These are phyloP conservation scores for Clarias macrocephalus DNA, from an alignment of 2,113 vertebrate genomes.

Conservation along the genomic window DNA sequence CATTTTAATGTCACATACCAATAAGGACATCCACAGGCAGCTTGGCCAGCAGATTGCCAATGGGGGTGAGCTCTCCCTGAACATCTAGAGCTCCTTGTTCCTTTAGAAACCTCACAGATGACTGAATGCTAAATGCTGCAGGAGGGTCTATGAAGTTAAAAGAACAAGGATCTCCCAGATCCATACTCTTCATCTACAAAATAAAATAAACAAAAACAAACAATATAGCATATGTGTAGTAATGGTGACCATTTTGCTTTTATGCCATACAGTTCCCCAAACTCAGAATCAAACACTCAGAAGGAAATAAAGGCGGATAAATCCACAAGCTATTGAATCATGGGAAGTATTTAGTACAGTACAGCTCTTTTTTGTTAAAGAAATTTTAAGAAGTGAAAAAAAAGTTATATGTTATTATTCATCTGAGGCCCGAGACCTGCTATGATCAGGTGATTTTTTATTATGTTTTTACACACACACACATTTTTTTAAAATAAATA, in stretches of 20 bases:
- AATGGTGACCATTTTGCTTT: neutral
- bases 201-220: constrained; percentile 2
- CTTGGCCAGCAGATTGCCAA: constrained; percentile 84
- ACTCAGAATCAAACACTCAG: neutral
- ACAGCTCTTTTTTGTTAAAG: neutral
- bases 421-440: too few species aligned
- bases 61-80: constrained; percentile 75
- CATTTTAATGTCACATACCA: constrained; percentile 68
- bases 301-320: too few species aligned
- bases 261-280: neutral
- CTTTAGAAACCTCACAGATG: constrained; percentile 80
- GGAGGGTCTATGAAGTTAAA: constrained; percentile 92
- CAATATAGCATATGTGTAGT: neutral
- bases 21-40: constrained; percentile 91
- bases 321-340: too few species aligned
- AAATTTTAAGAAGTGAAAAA: neutral
- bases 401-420: too few species aligned
- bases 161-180: constrained; percentile 82
- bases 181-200: constrained; percentile 90
- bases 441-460: too few species aligned
- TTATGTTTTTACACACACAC: too few species aligned
- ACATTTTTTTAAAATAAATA: too few species aligned
- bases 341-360: too few species aligned
- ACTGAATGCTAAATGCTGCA: constrained; percentile 82
- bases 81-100: constrained; percentile 86